Conservation (phyloP, 2,113 vertebrate genomes). For the Pseudopipra pipra region DNA sequence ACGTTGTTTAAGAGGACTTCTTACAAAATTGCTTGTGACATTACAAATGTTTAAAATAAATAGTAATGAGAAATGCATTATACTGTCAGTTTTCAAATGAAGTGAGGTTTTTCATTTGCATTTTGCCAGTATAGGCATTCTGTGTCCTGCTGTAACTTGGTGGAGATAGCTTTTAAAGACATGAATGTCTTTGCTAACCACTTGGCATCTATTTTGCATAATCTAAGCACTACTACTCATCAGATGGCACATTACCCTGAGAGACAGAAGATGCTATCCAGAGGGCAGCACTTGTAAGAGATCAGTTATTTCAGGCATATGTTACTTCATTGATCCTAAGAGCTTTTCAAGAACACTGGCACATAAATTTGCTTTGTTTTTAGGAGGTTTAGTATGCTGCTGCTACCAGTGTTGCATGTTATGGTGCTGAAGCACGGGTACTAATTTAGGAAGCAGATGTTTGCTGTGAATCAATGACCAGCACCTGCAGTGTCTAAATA, state of each 20-base stretch:
- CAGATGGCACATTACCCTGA: slow-evolving; percentile 14
- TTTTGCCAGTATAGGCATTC: background rate
- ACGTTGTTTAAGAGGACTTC: background rate
- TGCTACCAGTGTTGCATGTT: background rate
- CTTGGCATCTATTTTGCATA: background rate
- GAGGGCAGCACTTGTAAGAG: slow-evolving; percentile 42
- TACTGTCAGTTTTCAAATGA: background rate
- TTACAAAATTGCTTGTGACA: background rate
- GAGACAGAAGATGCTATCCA: slow-evolving; percentile 41
- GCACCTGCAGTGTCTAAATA: background rate
- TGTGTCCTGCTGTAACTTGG: background rate
- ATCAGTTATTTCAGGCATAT: slow-evolving; percentile 41
- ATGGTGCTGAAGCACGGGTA: background rate
- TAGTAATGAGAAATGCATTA: background rate
- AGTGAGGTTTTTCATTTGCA: background rate
- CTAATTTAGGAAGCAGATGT: background rate
- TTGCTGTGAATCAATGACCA: background rate
- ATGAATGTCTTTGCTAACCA: background rate
- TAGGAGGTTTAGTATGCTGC: background rate
- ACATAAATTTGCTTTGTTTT: background rate
- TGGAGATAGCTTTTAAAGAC: background rate
- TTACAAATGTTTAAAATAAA: background rate
- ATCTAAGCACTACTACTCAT: slow-evolving; percentile 1
- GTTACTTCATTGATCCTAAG: background rate
- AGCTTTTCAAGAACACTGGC: slow-evolving; percentile 41